Evolutionary conservation across 2,888 invertebrate genomes (phyloP).

Genomic region (Theodoxus fluviatilis): DNA sequence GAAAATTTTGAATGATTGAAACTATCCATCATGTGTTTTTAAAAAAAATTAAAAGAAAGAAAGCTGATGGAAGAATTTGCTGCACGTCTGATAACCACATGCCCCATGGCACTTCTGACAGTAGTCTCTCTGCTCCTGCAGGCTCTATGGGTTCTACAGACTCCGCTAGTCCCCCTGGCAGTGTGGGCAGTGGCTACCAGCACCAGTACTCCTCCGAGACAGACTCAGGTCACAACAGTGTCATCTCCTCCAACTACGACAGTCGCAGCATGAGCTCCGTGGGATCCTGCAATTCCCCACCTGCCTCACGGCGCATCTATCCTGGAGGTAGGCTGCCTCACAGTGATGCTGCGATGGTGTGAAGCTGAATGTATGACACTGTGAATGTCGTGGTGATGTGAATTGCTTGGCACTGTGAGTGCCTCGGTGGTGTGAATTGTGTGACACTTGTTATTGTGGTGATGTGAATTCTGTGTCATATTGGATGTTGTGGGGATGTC

Average conservation of each 20-base stretch:
- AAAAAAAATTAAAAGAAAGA: too few species aligned
- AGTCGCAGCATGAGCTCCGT: conserved; percentile 62
- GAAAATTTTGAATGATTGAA: too few species aligned
- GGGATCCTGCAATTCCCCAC: conserved; percentile 49
- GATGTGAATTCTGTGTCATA: too few species aligned
- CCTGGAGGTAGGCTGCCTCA: conserved; percentile 33
- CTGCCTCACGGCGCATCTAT: conserved; percentile 29
- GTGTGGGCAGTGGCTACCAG: conserved; percentile 56
- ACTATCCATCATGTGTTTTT: too few species aligned
- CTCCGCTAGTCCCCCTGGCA: conserved; percentile 74
- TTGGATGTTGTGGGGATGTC: too few species aligned
- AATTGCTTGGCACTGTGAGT: too few species aligned
- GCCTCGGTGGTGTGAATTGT: too few species aligned
- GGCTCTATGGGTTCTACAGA: conserved; percentile 75
- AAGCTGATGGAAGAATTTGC: too few species aligned
- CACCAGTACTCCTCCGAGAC: conserved; percentile 54
- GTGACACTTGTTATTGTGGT: too few species aligned
- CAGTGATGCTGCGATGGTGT: conserved; percentile 21
- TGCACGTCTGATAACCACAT: too few species aligned
- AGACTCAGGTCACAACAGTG: conserved; percentile 63
- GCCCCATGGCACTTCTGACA: background rate
- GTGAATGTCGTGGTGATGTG: too few species aligned
- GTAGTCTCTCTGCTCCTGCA: conserved; percentile 27
- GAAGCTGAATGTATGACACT: too few species aligned
- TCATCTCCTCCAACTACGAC: conserved; percentile 58